Percentiles rank a stretch among this genome's conserved stretches.
Evolutionary conservation across 2,113 vertebrate species (phyloP).

Genomic region (Calonectris borealis): DNA sequence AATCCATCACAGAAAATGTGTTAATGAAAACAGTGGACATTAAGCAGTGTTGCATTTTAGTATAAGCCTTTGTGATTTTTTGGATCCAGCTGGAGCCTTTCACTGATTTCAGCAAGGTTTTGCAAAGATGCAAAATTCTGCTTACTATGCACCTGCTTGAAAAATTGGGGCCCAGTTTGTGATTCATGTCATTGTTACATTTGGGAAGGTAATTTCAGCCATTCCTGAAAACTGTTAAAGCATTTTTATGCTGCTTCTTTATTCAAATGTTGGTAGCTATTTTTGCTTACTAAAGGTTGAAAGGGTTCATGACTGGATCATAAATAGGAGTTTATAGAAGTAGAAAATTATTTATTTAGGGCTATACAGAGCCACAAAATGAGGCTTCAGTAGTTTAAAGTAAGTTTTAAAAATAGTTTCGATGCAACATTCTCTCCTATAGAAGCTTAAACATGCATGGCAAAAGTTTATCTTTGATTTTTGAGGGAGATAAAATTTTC

Average conservation of each 20-base stretch:
- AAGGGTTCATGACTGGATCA: background rate
- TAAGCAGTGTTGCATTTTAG: background rate
- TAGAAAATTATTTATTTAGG: background rate
- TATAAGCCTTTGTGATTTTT: background rate
- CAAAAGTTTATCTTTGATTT: background rate
- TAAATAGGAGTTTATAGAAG: background rate
- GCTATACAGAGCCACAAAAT: background rate
- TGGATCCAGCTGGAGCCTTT: background rate
- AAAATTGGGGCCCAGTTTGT: background rate
- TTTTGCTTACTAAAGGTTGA: background rate
- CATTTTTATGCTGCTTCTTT: background rate
- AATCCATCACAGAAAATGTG: background rate
- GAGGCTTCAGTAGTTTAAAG: background rate
- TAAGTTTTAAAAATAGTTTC: background rate
- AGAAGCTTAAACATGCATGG: background rate
- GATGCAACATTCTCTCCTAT: background rate
- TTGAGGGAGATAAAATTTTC: background rate
- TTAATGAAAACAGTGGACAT: background rate
- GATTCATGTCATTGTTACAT: background rate
- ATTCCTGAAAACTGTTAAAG: background rate
- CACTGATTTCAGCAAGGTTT: background rate
- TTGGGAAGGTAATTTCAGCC: background rate
- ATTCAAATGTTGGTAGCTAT: background rate
- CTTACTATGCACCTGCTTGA: background rate
- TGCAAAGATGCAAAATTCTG: background rate